These are phyloP conservation scores for Chiloscyllium plagiosum DNA, from an alignment of 2,113 vertebrate genomes.

Conservation along the genomic window DNA sequence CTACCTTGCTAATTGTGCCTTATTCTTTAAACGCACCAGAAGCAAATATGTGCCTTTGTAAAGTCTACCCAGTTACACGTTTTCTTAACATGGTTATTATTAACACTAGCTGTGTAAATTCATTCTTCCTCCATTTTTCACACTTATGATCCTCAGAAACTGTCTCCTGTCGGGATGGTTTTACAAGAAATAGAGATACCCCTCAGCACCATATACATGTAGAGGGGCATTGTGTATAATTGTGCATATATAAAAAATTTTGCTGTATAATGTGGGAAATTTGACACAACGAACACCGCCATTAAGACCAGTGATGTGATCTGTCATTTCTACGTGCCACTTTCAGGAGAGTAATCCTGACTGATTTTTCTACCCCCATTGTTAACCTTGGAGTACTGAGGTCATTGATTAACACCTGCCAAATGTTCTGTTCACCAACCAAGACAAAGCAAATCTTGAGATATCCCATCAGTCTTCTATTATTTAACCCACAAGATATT, in stretches of 20 bases:
- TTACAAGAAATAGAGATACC: neutral
- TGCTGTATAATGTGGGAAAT: neutral
- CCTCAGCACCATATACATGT: neutral
- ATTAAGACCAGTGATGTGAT: neutral
- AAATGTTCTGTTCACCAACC: neutral
- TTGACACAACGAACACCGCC: neutral
- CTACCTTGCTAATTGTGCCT: neutral
- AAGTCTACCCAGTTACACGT: neutral
- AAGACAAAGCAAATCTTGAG: neutral
- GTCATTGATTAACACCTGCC: neutral
- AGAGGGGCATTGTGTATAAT: neutral
- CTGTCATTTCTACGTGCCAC: neutral
- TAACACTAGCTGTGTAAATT: neutral
- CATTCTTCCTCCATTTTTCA: neutral
- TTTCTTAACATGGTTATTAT: neutral
- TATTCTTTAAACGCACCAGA: neutral
- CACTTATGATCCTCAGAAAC: neutral
- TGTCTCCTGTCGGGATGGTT: neutral
- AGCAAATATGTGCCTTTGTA: neutral
- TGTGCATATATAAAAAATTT: neutral
- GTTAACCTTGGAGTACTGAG: neutral
- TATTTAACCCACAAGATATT: neutral
- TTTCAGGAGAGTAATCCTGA: neutral
- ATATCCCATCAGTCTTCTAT: neutral
- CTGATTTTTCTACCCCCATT: neutral